These are phyloP conservation scores for Calliphora vicina DNA, from an alignment of 1,140 invertebrate species.

Conservation along the genomic window DNA sequence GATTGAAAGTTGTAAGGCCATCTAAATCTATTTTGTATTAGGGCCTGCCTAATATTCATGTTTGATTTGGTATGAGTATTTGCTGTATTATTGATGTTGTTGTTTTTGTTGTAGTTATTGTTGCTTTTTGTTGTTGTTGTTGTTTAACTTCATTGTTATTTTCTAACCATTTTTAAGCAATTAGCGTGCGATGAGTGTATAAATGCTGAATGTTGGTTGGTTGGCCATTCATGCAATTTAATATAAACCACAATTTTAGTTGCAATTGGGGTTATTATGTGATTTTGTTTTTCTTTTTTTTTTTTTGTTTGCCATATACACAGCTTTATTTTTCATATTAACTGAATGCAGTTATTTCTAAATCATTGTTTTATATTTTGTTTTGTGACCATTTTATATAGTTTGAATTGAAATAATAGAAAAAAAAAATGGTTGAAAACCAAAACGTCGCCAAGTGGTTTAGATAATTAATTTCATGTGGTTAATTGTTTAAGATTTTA, in stretches of 20 bases:
- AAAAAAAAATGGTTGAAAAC: background rate
- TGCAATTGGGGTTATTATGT: slow-evolving; percentile 29
- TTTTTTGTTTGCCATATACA: background rate
- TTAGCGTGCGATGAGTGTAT: background rate
- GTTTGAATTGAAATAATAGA: background rate
- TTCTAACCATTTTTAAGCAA: slow-evolving; percentile 21
- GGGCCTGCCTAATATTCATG: background rate
- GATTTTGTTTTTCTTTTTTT: background rate
- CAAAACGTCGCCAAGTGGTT: slow-evolving; percentile 30
- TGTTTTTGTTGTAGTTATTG: background rate
- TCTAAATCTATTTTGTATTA: too few species aligned
- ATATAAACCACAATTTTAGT: slow-evolving; percentile 28
- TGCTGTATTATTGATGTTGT: background rate
- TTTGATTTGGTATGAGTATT: background rate
- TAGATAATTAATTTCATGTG: slow-evolving; percentile 29
- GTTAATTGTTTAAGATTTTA: background rate
- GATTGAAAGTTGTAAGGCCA: too few species aligned
- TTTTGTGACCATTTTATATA: slow-evolving; percentile 6
- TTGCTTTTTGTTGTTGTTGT: background rate
- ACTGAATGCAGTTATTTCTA: background rate
- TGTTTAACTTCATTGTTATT: background rate
- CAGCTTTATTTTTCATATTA: background rate
- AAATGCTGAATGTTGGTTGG: background rate
- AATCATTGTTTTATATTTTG: slow-evolving; percentile 2
- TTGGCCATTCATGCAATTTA: slow-evolving; percentile 18